These are phyloP conservation scores for Megalopta genalis DNA, from an alignment of 1,140 invertebrate genomes.

Conservation along the genomic window DNA sequence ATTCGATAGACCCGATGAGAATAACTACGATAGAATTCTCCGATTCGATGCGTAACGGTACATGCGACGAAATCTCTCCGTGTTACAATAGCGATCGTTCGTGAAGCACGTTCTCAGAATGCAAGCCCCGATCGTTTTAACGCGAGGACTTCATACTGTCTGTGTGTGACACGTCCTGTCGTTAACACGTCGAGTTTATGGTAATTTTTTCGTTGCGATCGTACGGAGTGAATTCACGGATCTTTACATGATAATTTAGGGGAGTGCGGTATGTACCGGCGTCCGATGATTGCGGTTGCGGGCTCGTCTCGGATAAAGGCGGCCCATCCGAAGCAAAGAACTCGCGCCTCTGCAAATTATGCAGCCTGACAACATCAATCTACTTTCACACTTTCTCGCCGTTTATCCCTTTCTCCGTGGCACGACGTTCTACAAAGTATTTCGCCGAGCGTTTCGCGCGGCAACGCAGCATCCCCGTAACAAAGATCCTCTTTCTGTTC, in stretches of 20 bases:
- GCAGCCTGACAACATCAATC: slow-evolving; percentile 45
- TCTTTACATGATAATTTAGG: slow-evolving; percentile 38
- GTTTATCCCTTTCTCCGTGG: slow-evolving; percentile 21
- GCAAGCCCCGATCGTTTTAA: background rate
- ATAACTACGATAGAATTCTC: no score
- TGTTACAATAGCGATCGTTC: no score
- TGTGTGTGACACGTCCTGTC: background rate
- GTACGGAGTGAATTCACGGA: slow-evolving; percentile 19
- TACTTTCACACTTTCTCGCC: slow-evolving; percentile 48
- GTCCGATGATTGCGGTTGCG: slow-evolving; percentile 18
- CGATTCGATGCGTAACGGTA: no score
- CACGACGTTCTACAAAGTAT: background rate
- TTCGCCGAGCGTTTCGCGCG: slow-evolving; percentile 11
- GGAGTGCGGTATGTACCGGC: background rate
- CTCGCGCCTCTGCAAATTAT: slow-evolving; percentile 42
- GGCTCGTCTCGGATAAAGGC: slow-evolving; percentile 20
- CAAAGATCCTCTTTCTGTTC: slow-evolving; percentile 41
- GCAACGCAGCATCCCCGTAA: background rate
- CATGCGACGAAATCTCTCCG: no score
- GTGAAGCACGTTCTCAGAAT: background rate
- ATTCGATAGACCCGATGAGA: no score
- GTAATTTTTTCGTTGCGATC: slow-evolving; percentile 18
- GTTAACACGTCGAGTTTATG: slow-evolving; percentile 26
- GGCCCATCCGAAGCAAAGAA: slow-evolving; percentile 12
- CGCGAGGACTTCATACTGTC: background rate